phyloP scores from a whole-genome alignment of 2,113 vertebrate genomes.

The Hassar affinis region DNA sequence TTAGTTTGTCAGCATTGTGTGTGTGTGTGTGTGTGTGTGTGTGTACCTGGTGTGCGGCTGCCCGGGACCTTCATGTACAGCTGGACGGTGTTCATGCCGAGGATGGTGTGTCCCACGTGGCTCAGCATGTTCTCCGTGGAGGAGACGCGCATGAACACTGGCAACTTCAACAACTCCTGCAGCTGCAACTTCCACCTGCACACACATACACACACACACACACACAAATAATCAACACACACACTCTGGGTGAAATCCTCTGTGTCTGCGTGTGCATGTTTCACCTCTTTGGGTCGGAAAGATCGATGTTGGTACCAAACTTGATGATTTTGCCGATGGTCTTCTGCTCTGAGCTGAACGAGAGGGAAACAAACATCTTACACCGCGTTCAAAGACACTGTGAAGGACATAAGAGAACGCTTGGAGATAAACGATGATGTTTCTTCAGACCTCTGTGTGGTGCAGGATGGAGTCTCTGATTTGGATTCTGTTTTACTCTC shows the following conservation, averaged over 20 bases:
- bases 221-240: not conserved
- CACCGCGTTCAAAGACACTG: not conserved
- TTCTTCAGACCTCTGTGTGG: constrained; percentile 52
- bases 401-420: not conserved
- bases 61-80: constrained; percentile 96
- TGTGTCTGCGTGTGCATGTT: constrained; percentile 18
- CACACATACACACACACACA: not conserved
- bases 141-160: constrained; percentile 90
- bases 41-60: constrained; percentile 85
- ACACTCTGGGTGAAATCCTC: not conserved
- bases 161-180: constrained; percentile 90
- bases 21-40: not conserved
- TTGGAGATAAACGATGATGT: not conserved
- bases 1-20: no score
- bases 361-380: constrained; percentile 1
- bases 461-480: constrained; percentile 62
- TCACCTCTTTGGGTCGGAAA: constrained; percentile 89
- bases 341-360: constrained; percentile 77
- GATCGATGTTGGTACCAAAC: constrained; percentile 92
- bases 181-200: constrained; percentile 89
- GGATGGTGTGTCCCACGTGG: constrained; percentile 90
- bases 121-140: constrained; percentile 93
- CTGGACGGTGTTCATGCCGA: constrained; percentile 96
- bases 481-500: constrained; percentile 28
- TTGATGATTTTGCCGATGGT: constrained; percentile 81